A percentile compares a stretch with the other conserved stretches of the same genome.
phyloP scores from a whole-genome alignment of 2,888 invertebrate genomes.

The Agrilus cyanescens region DNA sequence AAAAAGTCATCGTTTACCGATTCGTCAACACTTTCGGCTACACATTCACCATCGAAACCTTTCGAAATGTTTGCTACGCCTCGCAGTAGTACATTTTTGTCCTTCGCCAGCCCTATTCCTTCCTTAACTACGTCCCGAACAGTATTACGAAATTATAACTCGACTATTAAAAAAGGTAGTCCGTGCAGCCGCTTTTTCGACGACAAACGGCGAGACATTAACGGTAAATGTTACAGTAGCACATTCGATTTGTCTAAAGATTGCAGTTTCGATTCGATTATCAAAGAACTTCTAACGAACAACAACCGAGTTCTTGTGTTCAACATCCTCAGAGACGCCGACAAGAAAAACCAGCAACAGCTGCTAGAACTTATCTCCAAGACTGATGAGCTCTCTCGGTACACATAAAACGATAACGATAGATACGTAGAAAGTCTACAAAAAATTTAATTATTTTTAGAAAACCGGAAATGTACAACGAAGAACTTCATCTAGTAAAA shows the following conservation, averaged over 20 bases:
- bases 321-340: constrained; percentile 2
- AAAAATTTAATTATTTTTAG: constrained; percentile 1
- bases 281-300: constrained; percentile 1
- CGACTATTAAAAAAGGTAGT: not conserved
- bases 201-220: not conserved
- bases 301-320: constrained; percentile 3
- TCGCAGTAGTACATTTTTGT: not conserved
- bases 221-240: not conserved
- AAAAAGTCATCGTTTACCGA: not conserved
- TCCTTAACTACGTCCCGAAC: too few relatives aligned
- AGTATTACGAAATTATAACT: too few relatives aligned
- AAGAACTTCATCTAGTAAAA: not conserved
- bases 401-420: not conserved
- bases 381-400: not conserved
- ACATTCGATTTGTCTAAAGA: constrained; percentile 1
- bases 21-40: too few relatives aligned
- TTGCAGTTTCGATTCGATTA: not conserved
- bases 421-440: too few relatives aligned
- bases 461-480: not conserved
- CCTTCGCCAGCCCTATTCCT: too few relatives aligned
- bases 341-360: not conserved
- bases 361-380: not conserved
- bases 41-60: too few relatives aligned
- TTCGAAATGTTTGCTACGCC: not conserved
- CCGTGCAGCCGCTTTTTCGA: not conserved